Percentiles rank a stretch among this genome's conserved stretches.
Evolutionary conservation across 2,888 invertebrate genomes (phyloP).

Genomic region (Phalera bucephala): DNA sequence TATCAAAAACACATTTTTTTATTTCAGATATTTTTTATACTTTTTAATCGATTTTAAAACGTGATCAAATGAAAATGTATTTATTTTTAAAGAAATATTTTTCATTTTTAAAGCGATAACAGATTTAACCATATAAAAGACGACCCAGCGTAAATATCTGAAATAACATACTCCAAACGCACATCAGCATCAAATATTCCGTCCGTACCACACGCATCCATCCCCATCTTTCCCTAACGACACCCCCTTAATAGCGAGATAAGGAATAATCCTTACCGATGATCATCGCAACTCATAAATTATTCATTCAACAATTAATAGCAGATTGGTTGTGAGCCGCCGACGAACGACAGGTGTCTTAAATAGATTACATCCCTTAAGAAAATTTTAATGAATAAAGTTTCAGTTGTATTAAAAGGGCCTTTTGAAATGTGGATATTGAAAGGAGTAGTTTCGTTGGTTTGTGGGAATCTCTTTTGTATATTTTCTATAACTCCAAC

Average conservation of each 20-base stretch:
- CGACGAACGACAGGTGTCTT: constrained; percentile 48
- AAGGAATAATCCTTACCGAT: constrained; percentile 62
- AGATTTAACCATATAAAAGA: too few relatives aligned
- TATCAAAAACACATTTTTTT: too few relatives aligned
- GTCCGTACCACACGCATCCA: constrained; percentile 6
- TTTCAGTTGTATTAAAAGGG: constrained; percentile 33
- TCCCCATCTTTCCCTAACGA: constrained; percentile 34
- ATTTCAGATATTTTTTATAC: too few relatives aligned
- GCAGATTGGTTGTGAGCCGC: constrained; percentile 35
- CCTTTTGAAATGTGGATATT: constrained; percentile 12
- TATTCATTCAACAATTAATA: constrained; percentile 59
- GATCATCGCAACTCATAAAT: constrained; percentile 64
- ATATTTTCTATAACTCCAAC: too few relatives aligned
- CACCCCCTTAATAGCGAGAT: constrained; percentile 55
- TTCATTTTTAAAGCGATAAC: too few relatives aligned
- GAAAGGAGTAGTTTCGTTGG: constrained; percentile 8
- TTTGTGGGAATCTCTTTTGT: constrained; percentile 5
- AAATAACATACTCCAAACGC: too few relatives aligned
- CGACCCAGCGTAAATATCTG: too few relatives aligned
- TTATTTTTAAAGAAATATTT: too few relatives aligned
- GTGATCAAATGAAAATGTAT: too few relatives aligned
- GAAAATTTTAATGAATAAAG: constrained; percentile 56
- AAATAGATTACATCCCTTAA: constrained; percentile 46
- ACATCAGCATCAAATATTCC: constrained; percentile 14
- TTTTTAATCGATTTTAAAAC: too few relatives aligned